These are phyloP conservation scores for Rhagoletis zephyria DNA, from an alignment of 1,140 invertebrate species.

Conservation along the genomic window DNA sequence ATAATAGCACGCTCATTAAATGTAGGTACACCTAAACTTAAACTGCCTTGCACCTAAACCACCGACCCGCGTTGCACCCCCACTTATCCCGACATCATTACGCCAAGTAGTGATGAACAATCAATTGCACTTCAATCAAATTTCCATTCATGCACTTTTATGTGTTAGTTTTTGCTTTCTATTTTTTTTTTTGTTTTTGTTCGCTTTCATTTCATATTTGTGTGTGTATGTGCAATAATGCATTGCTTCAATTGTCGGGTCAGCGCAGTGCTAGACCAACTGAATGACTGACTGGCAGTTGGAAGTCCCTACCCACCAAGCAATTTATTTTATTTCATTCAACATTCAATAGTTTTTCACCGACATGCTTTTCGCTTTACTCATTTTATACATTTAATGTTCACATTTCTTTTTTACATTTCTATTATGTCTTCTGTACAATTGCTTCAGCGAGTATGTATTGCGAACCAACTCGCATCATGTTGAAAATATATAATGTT, in stretches of 20 bases:
- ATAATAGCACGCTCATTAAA: too few species aligned
- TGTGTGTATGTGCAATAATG: background rate
- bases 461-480: constrained; percentile 6
- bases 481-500: constrained; percentile 18
- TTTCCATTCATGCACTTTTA: constrained; percentile 40
- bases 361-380: constrained; percentile 41
- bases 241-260: background rate
- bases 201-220: background rate
- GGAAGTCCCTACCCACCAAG: constrained; percentile 35
- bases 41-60: too few species aligned
- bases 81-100: background rate
- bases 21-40: too few species aligned
- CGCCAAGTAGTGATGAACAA: background rate
- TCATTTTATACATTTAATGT: constrained; percentile 29
- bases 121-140: constrained; percentile 40
- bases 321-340: constrained; percentile 51
- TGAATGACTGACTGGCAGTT: background rate
- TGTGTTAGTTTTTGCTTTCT: constrained; percentile 16
- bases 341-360: constrained; percentile 45
- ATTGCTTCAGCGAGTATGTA: constrained; percentile 4
- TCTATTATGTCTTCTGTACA: constrained; percentile 43
- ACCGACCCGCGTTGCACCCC: too few species aligned
- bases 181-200: background rate
- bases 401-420: constrained; percentile 24
- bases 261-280: background rate